A percentile compares a stretch with the other conserved stretches of the same genome.
Conservation (phyloP, 2,113 vertebrate species). For the Seriola rivoliana region DNA sequence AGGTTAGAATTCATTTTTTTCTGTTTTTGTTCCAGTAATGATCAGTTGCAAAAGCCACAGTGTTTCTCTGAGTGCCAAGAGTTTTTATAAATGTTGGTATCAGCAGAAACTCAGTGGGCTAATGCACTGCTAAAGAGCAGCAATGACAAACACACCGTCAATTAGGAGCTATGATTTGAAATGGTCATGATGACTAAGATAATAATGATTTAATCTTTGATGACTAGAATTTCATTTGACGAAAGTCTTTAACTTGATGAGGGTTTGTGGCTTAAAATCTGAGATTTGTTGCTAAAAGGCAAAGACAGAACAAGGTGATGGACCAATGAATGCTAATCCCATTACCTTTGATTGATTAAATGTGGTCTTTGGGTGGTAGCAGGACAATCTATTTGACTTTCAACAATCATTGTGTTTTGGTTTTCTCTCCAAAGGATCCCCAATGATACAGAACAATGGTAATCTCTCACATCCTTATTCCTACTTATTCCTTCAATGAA, state of each 20-base stretch:
- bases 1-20: constrained; percentile 87
- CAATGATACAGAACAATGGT: constrained; percentile 86
- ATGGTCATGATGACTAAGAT: constrained; percentile 37
- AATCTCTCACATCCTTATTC: constrained; percentile 81
- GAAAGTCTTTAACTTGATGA: constrained; percentile 58
- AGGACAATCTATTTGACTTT: constrained; percentile 77
- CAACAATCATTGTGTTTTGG: constrained; percentile 85
- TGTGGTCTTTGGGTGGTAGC: constrained; percentile 77
- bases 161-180: constrained; percentile 28
- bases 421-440: constrained; percentile 84
- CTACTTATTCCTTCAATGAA: constrained; percentile 80
- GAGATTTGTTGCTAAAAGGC: constrained; percentile 28
- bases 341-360: constrained; percentile 71
- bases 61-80: constrained; percentile 31
- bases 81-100: constrained; percentile 25
- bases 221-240: constrained; percentile 40
- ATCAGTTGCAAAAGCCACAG: constrained; percentile 5
- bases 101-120: constrained; percentile 18
- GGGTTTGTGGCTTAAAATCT: constrained; percentile 61
- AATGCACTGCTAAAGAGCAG: constrained; percentile 23
- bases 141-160: neutral
- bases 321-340: constrained; percentile 76
- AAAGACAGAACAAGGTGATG: constrained; percentile 60
- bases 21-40: neutral
- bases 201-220: constrained; percentile 50